Percentiles rank a stretch among this genome's conserved stretches.
phyloP scores from a whole-genome alignment of 2,888 invertebrate genomes.

The Sclerodermus sp. region DNA sequence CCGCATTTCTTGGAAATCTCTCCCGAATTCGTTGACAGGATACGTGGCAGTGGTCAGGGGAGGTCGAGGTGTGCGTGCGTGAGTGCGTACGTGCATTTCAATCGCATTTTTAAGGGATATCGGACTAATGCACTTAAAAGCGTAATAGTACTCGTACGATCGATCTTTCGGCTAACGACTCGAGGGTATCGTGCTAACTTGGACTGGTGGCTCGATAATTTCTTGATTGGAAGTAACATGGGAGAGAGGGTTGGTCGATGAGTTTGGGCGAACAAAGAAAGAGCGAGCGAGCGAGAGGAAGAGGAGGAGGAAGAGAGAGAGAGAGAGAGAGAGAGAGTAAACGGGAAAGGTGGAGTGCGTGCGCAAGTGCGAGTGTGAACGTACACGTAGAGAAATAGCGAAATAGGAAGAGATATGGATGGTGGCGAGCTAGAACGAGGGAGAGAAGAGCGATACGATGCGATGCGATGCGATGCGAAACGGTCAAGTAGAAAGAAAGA shows the following conservation, averaged over 20 bases:
- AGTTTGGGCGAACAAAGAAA: conserved; percentile 21
- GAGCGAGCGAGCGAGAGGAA: neutral
- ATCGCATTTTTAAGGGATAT: no score
- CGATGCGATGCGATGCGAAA: neutral
- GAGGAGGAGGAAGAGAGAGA: neutral
- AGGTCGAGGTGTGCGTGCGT: no score
- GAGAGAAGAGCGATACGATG: neutral
- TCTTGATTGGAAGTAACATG: conserved; percentile 34
- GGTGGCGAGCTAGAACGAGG: no score
- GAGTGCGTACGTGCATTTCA: no score
- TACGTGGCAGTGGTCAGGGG: no score
- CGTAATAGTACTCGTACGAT: no score
- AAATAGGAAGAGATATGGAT: neutral
- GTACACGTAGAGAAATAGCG: no score
- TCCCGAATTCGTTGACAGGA: no score
- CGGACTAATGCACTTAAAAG: no score
- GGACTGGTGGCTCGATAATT: conserved; percentile 26
- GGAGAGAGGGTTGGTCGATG: conserved; percentile 33
- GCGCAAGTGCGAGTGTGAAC: neutral
- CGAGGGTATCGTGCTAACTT: conserved; percentile 19
- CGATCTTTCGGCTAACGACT: conserved; percentile 6
- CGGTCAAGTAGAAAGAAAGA: conserved; percentile 15
- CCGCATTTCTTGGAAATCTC: no score
- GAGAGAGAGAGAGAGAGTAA: neutral
- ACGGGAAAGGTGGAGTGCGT: neutral